These are phyloP conservation scores for Thryonomys swinderianus DNA, from an alignment of 2,113 vertebrate genomes.

Conservation along the genomic window DNA sequence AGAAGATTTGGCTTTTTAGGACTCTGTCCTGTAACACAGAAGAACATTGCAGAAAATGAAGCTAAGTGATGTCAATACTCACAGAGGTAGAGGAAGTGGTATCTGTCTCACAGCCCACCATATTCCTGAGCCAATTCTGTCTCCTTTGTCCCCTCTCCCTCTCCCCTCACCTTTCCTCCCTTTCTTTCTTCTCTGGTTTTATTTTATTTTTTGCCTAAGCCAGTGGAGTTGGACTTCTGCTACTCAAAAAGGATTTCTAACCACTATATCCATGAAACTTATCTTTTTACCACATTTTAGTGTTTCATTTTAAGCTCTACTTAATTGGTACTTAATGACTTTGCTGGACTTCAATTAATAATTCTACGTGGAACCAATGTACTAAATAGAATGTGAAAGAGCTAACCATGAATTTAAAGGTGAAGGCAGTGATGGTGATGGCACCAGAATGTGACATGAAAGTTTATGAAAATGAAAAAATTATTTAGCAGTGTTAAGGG, in stretches of 20 bases:
- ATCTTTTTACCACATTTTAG: background rate
- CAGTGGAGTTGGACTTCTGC: background rate
- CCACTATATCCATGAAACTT: background rate
- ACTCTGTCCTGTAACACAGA: background rate
- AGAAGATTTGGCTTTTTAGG: background rate
- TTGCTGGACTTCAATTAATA: constrained; percentile 22
- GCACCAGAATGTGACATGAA: background rate
- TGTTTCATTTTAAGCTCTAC: background rate
- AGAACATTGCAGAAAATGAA: background rate
- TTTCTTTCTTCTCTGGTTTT: too few species aligned
- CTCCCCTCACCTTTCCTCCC: too few species aligned
- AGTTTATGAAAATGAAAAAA: background rate
- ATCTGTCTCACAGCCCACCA: background rate
- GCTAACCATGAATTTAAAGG: background rate
- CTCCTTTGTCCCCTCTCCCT: too few species aligned
- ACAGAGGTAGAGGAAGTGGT: background rate
- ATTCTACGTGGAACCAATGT: background rate
- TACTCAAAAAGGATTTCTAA: background rate
- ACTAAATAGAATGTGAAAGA: background rate
- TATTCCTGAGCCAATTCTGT: background rate
- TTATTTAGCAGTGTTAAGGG: too few species aligned
- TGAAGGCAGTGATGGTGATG: background rate
- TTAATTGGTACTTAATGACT: background rate
- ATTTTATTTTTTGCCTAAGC: background rate
- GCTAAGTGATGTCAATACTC: background rate